Evolutionary conservation across 2,113 vertebrate species (phyloP).

Genomic region (Odobenus rosmarus): DNA sequence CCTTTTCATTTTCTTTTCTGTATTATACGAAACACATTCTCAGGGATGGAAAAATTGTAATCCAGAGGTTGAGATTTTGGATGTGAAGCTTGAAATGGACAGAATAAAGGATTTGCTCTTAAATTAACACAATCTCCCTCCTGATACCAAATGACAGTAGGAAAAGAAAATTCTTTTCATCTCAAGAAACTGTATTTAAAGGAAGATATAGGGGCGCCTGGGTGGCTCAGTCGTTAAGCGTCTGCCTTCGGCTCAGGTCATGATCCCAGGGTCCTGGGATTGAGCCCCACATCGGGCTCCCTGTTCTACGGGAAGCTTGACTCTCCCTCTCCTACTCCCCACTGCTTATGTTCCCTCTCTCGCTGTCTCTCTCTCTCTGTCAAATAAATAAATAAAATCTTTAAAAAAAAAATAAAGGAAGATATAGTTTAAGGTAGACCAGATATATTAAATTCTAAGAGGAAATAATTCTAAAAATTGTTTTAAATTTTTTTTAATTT

Average conservation of each 20-base stretch:
- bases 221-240: no score
- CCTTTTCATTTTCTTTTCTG: conserved; percentile 66
- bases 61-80: conserved; percentile 66
- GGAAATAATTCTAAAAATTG: neutral
- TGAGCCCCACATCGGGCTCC: no score
- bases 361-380: no score
- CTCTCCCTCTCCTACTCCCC: no score
- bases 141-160: conserved; percentile 63
- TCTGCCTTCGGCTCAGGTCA: no score
- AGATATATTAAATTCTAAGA: conserved; percentile 11
- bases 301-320: no score
- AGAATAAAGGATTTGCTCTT: conserved; percentile 72
- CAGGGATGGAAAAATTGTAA: conserved; percentile 50
- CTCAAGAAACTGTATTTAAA: conserved; percentile 57
- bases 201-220: conserved; percentile 50
- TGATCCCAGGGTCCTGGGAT: no score
- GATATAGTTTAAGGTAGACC: conserved; percentile 19
- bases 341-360: no score
- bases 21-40: conserved; percentile 64
- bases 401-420: no score
- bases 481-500: neutral
- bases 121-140: conserved; percentile 68
- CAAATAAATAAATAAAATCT: no score
- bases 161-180: conserved; percentile 57
- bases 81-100: conserved; percentile 62